Conservation (phyloP, 2,888 invertebrate genomes). For the Caradrina clavipalpis region DNA sequence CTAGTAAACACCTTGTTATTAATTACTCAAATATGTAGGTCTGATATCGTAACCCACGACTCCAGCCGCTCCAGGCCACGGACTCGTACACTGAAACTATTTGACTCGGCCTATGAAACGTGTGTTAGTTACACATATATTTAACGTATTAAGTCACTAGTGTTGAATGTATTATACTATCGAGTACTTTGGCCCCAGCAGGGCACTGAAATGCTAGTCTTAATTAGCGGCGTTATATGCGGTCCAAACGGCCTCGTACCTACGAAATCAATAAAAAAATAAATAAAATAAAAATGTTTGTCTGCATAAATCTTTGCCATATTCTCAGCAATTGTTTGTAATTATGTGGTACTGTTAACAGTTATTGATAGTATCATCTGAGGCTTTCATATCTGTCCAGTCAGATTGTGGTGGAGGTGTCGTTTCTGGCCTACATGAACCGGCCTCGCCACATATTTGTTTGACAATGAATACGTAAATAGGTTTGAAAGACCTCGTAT, state of each 20-base stretch:
- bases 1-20: constrained; percentile 25
- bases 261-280: too few relatives aligned
- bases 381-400: constrained; percentile 61
- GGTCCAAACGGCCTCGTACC: constrained; percentile 33
- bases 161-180: constrained; percentile 7
- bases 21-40: constrained; percentile 36
- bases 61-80: not conserved
- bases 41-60: constrained; percentile 34
- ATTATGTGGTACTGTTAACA: constrained; percentile 59
- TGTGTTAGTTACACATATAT: constrained; percentile 18
- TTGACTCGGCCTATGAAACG: constrained; percentile 29
- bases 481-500: constrained; percentile 60
- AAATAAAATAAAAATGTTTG: constrained; percentile 36
- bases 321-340: constrained; percentile 61
- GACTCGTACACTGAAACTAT: constrained; percentile 17
- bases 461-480: constrained; percentile 60
- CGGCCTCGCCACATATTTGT: constrained; percentile 15
- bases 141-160: constrained; percentile 27
- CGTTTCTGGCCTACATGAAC: constrained; percentile 10
- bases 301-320: constrained; percentile 59
- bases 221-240: constrained; percentile 48
- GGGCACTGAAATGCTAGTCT: constrained; percentile 60
- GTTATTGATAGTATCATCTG: constrained; percentile 58
- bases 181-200: constrained; percentile 34
- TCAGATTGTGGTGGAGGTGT: constrained; percentile 38